Percentiles rank a stretch among this genome's conserved stretches.
Conservation (phyloP, 2,113 vertebrate genomes). For the Carassius auratus region DNA sequence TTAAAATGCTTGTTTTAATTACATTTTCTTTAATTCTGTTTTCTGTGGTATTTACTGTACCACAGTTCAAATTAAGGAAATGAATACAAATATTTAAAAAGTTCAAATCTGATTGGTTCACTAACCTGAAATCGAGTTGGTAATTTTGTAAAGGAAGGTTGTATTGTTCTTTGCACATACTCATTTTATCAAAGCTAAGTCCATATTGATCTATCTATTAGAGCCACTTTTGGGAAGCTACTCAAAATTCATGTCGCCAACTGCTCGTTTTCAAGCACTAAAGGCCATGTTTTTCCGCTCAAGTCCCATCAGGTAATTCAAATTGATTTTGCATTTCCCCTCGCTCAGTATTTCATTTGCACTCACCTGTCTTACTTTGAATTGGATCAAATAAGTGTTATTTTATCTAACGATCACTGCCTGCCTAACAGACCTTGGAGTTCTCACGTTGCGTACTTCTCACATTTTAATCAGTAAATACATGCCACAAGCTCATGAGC, state of each 20-base stretch:
- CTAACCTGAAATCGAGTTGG: neutral
- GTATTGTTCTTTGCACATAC: neutral
- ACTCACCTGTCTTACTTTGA: conserved; percentile 31
- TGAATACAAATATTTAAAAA: neutral
- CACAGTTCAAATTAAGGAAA: neutral
- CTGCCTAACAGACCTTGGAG: neutral
- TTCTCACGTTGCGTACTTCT: neutral
- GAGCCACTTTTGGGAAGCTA: conserved; percentile 8
- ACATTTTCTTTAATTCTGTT: neutral
- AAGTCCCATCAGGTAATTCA: conserved; percentile 30
- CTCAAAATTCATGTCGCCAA: conserved; percentile 14
- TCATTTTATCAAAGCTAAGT: conserved; percentile 18
- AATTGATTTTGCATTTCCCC: conserved; percentile 45
- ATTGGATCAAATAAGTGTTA: conserved; percentile 23
- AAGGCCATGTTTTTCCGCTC: conserved; percentile 15
- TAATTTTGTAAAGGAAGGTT: neutral
- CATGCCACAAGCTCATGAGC: neutral
- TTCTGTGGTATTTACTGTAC: neutral
- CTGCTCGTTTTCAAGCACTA: conserved; percentile 2
- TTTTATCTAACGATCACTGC: conserved; percentile 27
- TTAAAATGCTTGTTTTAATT: neutral
- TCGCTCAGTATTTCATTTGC: conserved; percentile 38
- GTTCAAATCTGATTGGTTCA: neutral
- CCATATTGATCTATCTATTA: conserved; percentile 30
- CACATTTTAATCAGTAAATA: conserved; percentile 30